phyloP scores from a whole-genome alignment of 1,140 invertebrate species.

The Camponotus vicinus region DNA sequence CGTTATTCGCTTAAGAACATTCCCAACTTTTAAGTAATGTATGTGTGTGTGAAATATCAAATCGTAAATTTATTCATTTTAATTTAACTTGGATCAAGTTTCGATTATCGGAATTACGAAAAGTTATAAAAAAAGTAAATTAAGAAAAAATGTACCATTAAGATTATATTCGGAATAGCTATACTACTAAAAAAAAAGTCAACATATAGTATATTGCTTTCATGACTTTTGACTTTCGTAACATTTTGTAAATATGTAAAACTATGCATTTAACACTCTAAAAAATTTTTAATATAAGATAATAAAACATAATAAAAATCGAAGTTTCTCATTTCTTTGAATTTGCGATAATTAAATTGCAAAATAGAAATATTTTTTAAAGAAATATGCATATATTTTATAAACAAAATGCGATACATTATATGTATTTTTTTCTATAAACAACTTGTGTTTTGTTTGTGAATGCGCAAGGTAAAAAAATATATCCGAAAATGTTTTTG shows the following conservation, averaged over 20 bases:
- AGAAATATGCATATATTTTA: neutral
- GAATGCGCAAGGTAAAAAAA: constrained; percentile 1
- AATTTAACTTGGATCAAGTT: neutral
- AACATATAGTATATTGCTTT: neutral
- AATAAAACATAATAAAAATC: neutral
- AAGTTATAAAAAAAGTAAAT: neutral
- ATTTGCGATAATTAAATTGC: neutral
- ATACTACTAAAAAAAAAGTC: too few relatives aligned
- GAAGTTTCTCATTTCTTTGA: neutral
- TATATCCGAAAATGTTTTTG: constrained; percentile 38
- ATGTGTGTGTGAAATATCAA: neutral
- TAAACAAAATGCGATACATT: neutral
- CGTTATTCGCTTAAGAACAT: constrained; percentile 15
- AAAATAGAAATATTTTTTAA: neutral
- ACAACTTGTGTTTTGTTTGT: neutral
- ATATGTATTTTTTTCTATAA: neutral
- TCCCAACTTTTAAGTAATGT: neutral
- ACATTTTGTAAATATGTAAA: constrained; percentile 6
- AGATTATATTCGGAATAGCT: neutral
- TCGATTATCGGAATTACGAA: constrained; percentile 6
- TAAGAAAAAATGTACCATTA: neutral
- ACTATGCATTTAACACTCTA: neutral
- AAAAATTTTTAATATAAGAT: constrained; percentile 4
- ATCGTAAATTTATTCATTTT: neutral
- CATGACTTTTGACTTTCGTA: neutral